These are phyloP conservation scores for Halictus ligatus DNA, from an alignment of 2,888 invertebrate genomes.

Conservation along the genomic window DNA sequence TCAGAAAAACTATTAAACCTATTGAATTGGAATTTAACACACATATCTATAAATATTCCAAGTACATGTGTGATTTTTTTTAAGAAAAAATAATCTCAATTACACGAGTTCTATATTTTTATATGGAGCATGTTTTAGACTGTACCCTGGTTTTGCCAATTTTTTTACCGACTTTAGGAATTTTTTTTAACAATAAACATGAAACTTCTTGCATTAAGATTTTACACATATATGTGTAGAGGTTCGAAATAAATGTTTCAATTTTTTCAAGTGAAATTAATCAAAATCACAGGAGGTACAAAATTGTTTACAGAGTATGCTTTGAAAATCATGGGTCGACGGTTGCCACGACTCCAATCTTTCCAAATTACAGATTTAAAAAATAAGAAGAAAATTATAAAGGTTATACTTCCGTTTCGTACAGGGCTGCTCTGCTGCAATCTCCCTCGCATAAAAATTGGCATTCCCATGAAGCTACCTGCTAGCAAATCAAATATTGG, in stretches of 20 bases:
- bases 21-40: background rate
- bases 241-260: no score
- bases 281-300: no score
- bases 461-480: background rate
- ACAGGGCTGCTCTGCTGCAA: background rate
- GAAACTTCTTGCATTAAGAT: no score
- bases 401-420: background rate
- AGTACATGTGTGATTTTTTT: background rate
- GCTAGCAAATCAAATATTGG: background rate
- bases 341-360: no score
- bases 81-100: background rate
- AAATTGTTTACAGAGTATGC: no score
- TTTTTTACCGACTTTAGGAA: no score
- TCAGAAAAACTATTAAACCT: accelerated
- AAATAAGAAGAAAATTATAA: background rate
- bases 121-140: background rate
- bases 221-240: no score
- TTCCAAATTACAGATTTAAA: no score
- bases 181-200: no score
- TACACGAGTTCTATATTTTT: background rate
- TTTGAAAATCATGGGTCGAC: background rate
- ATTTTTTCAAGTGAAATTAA: no score
- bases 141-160: no score
- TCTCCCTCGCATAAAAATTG: background rate
- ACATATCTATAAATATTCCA: background rate